phyloP scores from a whole-genome alignment of 2,888 invertebrate genomes.

The Eustalomyia histrio region DNA sequence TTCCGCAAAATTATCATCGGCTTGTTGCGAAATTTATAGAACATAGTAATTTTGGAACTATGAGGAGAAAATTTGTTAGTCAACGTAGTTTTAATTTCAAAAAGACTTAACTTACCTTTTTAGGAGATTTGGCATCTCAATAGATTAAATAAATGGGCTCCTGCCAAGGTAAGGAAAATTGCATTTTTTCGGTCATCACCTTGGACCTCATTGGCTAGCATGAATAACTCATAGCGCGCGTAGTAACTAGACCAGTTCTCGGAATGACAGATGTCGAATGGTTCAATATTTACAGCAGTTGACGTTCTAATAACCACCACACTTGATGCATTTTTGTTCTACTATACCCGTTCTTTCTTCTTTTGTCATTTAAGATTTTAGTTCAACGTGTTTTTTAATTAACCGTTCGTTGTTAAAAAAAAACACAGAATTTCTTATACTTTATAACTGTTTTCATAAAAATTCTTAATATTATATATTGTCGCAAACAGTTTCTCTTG shows the following conservation, averaged over 20 bases:
- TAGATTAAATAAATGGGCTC: constrained; percentile 55
- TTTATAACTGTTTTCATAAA: too few species aligned
- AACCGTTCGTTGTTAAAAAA: too few species aligned
- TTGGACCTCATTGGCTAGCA: constrained; percentile 47
- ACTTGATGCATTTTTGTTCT: too few species aligned
- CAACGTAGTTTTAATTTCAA: constrained; percentile 48
- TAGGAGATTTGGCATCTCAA: constrained; percentile 61
- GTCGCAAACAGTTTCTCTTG: too few species aligned
- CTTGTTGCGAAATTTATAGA: constrained; percentile 54
- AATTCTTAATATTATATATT: too few species aligned
- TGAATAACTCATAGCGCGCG: constrained; percentile 39
- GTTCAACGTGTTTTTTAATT: too few species aligned
- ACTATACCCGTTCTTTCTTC: too few species aligned
- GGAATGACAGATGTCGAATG: constrained; percentile 43
- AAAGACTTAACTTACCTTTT: constrained; percentile 49
- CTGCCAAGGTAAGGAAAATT: constrained; percentile 26
- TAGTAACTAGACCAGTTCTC: constrained; percentile 38
- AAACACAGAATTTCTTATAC: too few species aligned
- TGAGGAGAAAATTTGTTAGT: constrained; percentile 59
- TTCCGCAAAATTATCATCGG: constrained; percentile 43
- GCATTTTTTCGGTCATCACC: constrained; percentile 42
- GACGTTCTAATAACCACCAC: not conserved
- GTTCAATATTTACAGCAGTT: constrained; percentile 11
- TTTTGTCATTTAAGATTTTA: too few species aligned
- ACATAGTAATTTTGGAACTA: constrained; percentile 51